Evolutionary conservation across 2,113 vertebrate genomes (phyloP), one percentile per base, ranked within the genome.

Genomic region (Myotis lucifugus): DNA sequence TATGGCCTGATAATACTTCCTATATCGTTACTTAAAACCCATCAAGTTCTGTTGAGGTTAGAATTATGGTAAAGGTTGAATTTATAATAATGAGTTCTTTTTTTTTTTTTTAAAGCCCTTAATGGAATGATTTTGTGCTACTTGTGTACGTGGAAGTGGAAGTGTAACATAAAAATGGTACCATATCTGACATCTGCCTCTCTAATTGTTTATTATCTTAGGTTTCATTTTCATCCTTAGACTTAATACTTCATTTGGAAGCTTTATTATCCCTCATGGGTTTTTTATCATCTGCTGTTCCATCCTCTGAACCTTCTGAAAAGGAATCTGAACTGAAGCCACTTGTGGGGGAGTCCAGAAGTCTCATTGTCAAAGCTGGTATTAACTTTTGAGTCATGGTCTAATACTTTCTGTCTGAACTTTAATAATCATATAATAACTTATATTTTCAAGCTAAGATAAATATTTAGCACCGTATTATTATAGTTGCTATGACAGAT

Each of bases 191-290:
- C 93, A 85, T 73, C 29, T 86, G 15, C n/a, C 46, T 93, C 14
- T 96, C 73, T 79, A n/a, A 42, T 84, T 94, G 40, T 97, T 92
- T 59, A 21, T 95, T 95, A 34, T 54, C 32, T 23, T 92, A 99
- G 99, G 99, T 99, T 52, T 98, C 97, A 6, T 99, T 99, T 97
- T 98, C 99, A 3, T 99, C 99, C 42, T 98, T 99, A 77, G 98
- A 99, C 95, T 69, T 99, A 64, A 97, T 99, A 17, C 99, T 99
- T 48, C 99, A 99, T 97, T 99, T 99, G 3, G 99, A 99, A 96
- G 99, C 99, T 92, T 98, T 99, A 78, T 98, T 99, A 87, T 99
- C 99, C 5, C 92, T 99, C 54, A 97, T 99, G 96, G 98, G 99
- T 97, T 99, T 99, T 97, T 95, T 99, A 73, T 98, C 99, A 0